Base-by-base conservation (phyloP, 2,888 invertebrate genomes). In the Drosophila kokeensis region DNA sequence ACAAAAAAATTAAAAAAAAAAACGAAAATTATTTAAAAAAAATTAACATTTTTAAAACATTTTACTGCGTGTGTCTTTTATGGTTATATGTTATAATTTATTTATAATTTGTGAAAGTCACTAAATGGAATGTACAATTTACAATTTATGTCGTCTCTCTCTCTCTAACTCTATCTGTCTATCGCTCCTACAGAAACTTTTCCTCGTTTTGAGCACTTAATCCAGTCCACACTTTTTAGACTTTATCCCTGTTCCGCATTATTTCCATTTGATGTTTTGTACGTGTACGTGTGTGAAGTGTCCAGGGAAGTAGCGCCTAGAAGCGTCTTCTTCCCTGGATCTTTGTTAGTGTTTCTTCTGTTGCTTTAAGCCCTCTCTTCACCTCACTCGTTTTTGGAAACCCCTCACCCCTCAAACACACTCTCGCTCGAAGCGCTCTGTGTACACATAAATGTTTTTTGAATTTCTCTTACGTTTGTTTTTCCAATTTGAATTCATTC, bases 71-170 rank as follows among this genome's bases (percentile, higher is more conserved):
- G 66, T 82, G 66, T 63, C 52, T 53, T 66, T 73, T 45, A 70
- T 50, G 49, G 65, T 74, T 73, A 57, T 64, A 50, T 61, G 49
- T 61, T 77, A 49, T 70, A 8, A 54, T 69, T 80, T 73, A 15
- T 18, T 69, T 80, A 69, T 76, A 10, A 65, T 74, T 57, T 61
- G 15, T 57, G 48, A 61, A 64, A 40, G 52, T 38, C 49, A 69
- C 45, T 29, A 62, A 72, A 71, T 71, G 82, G 82, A 82, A 80
- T 79, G 78, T 77, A 79, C 60, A 68, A 62, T 59, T 79, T 57
- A 54, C 60, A 61, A 65, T 52, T 54, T 55, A 66, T 79, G 82
- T 79, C 73, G 78, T 79, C 73, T 72, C 24, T 63, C n/a, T 67
- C 29, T 62, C n/a, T 67, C 45, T 48, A 27, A 32, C 24, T 34